phyloP scores from a whole-genome alignment of 23 tunicate species.

The Styela plicata region DNA sequence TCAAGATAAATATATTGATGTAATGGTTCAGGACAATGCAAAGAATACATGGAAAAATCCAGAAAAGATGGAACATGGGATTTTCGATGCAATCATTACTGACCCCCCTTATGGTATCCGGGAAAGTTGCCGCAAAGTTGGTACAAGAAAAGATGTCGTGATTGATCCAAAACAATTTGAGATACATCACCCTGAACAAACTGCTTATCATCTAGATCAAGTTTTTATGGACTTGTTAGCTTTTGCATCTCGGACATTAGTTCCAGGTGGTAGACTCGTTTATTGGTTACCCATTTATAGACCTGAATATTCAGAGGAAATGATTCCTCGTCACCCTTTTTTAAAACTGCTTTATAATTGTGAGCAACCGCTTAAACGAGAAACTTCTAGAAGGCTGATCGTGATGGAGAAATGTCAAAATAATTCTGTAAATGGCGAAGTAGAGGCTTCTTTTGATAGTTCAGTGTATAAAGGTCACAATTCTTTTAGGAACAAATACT shows the following conservation, averaged over 20 bases:
- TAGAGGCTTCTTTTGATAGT: slow-evolving; percentile 17
- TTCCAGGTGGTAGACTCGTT: slow-evolving; percentile 79
- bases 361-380: slow-evolving; percentile 84
- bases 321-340: slow-evolving; percentile 70
- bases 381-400: slow-evolving; percentile 81
- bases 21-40: slow-evolving; percentile 72
- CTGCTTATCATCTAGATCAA: slow-evolving; percentile 79
- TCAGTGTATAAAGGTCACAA: slow-evolving; percentile 56
- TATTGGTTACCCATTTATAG: slow-evolving; percentile 91
- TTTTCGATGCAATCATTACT: slow-evolving; percentile 96
- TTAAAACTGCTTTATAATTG: slow-evolving; percentile 70
- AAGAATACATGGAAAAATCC: slow-evolving; percentile 55
- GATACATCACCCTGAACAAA: slow-evolving; percentile 84
- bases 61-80: slow-evolving; percentile 7
- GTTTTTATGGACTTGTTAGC: slow-evolving; percentile 83
- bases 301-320: slow-evolving; percentile 54
- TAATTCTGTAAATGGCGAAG: no score
- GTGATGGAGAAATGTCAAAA: slow-evolving; percentile 73
- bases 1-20: slow-evolving; percentile 62
- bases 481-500: slow-evolving; percentile 79
- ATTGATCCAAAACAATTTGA: slow-evolving; percentile 33
- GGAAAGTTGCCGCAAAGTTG: slow-evolving; percentile 74
- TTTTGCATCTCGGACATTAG: slow-evolving; percentile 57
- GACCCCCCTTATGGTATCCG: slow-evolving; percentile 99
- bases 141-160: slow-evolving; percentile 45